Base-by-base conservation (phyloP, 2,888 invertebrate species). In the Drosophila conformis region DNA sequence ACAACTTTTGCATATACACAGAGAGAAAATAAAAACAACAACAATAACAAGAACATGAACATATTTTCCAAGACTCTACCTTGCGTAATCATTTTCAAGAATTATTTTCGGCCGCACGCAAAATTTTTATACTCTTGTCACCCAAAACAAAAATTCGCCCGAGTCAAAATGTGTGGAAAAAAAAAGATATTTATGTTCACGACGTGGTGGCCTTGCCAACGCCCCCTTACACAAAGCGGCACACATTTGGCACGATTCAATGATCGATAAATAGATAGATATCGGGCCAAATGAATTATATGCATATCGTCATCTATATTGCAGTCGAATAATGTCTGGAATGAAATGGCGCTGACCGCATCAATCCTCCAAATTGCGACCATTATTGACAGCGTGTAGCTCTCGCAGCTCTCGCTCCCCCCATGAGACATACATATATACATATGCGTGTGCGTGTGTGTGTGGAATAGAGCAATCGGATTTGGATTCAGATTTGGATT, bases 221-320 rank as follows among this genome's bases (percentile, higher is more conserved):
- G 60, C 57, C 46, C n/a, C 25, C 21, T 51, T 15, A 10, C 53
- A 62, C 79, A 77, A 80, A 46, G 52, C 87, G 86, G 88, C 88
- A 87, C 77, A 87, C 83, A 83, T 83, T 83, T 85, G 80, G 82
- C 83, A 85, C 76, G 68, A 81, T 73, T 61, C 62, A 48, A 11
- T 72, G 68, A 84, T 84, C 65, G 66, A 80, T 77, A 77, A 67
- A 65, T 65, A 65, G 56, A 64, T 63, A 52, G 53, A 77, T 80
- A 68, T 83, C 67, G 64, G 58, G 61, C 61, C 65, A 66, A 11
- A 75, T 11, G 67, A 86, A 82, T 87, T 80, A 85, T 85, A 76
- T 85, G 82, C 85, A 82, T 69, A 80, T 70, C 35, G 46, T 29
- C 56, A 52, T 58, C 21, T 46, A 65, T 62, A 52, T 68, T 64